phyloP scores from a whole-genome alignment of 2,797 vertebrate species.

The Syngnathus acus region DNA sequence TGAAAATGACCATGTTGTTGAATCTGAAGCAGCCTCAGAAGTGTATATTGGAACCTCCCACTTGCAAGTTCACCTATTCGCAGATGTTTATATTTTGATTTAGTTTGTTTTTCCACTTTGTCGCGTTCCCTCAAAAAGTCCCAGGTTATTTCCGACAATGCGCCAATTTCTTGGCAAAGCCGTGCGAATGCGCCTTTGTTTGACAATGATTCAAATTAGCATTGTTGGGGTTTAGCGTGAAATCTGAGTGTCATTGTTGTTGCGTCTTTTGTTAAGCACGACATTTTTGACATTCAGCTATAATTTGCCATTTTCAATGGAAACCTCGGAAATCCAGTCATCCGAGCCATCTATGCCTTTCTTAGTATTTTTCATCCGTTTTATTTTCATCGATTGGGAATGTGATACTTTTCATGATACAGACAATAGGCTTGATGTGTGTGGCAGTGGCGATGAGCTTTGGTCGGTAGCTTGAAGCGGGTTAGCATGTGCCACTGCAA shows the following conservation, averaged over 20 bases:
- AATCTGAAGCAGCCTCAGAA: no score
- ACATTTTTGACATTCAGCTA: not conserved
- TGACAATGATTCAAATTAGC: not conserved
- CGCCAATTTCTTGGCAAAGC: not conserved
- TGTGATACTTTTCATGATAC: not conserved
- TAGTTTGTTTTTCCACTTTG: not conserved
- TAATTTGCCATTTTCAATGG: not conserved
- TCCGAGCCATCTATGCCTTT: not conserved
- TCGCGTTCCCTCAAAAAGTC: not conserved
- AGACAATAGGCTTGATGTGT: constrained; percentile 20
- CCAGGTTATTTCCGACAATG: not conserved
- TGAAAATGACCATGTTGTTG: no score
- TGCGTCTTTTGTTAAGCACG: not conserved
- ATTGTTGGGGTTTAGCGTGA: not conserved
- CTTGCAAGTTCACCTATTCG: no score
- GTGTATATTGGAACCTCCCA: no score
- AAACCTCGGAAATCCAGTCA: not conserved
- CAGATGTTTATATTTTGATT: no score
- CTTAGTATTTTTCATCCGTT: not conserved
- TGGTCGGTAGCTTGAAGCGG: constrained; percentile 41
- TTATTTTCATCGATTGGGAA: not conserved
- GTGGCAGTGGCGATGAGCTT: constrained; percentile 34
- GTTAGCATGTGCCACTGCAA: constrained; percentile 38
- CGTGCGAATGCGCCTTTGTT: not conserved
- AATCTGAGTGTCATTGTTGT: not conserved